Conservation (phyloP, 2,888 invertebrate species). For the Tolmerus cingulatus region DNA sequence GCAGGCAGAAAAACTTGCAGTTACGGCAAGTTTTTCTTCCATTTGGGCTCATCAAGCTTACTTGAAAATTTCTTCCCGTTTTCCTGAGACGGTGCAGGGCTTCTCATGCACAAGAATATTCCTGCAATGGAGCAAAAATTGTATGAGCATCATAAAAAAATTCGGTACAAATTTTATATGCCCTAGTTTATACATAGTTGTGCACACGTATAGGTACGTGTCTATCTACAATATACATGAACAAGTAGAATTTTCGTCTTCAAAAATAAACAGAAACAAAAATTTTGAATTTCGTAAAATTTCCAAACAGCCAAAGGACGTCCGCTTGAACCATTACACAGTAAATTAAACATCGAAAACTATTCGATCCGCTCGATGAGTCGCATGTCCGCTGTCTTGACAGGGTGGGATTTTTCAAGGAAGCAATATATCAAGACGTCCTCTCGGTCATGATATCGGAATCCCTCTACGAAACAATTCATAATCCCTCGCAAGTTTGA, state of each 20-base stretch:
- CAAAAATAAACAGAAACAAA: neutral
- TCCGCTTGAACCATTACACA: neutral
- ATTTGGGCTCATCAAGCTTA: neutral
- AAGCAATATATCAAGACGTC: neutral
- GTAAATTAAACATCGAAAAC: neutral
- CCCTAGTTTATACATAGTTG: neutral
- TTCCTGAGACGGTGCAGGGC: neutral
- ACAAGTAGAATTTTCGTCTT: neutral
- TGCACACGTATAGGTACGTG: neutral
- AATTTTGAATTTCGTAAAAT: neutral
- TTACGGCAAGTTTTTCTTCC: neutral
- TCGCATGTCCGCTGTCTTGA: neutral
- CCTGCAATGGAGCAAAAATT: neutral
- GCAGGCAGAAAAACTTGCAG: neutral
- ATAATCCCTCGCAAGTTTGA: neutral
- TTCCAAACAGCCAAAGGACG: neutral
- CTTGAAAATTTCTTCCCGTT: neutral
- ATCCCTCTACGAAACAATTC: slow-evolving; percentile 1
- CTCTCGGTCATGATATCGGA: neutral
- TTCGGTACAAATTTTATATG: neutral
- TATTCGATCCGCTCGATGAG: neutral
- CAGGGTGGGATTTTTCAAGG: neutral
- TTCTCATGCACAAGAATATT: neutral
- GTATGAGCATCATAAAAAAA: neutral
- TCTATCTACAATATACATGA: neutral